phyloP scores from a whole-genome alignment of 2,797 vertebrate genomes.

The Trematocara caparti region DNA sequence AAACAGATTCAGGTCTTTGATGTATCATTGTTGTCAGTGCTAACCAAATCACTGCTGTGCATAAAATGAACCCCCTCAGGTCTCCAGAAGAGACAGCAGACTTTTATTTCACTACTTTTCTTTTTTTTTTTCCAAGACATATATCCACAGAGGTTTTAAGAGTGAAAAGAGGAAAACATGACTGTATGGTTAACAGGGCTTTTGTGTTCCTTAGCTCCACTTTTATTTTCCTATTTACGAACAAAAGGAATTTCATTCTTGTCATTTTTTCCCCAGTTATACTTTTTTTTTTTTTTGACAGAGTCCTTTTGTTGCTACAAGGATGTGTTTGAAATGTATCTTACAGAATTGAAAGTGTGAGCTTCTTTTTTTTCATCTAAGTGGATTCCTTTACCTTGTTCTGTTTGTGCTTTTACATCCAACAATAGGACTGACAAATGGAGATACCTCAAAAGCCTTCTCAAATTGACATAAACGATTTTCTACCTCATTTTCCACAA shows the following conservation, averaged over 20 bases:
- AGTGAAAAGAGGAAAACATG: conserved; percentile 31
- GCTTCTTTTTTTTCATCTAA: neutral
- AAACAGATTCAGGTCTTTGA: conserved; percentile 70
- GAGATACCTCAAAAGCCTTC: conserved; percentile 34
- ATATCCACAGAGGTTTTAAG: conserved; percentile 49
- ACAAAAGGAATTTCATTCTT: conserved; percentile 42
- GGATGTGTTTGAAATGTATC: conserved; percentile 49
- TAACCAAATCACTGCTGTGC: conserved; percentile 67
- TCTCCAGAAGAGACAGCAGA: conserved; percentile 42
- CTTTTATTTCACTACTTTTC: conserved; percentile 36
- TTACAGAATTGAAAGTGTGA: conserved; percentile 11
- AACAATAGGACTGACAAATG: conserved; percentile 40
- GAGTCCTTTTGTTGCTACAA: conserved; percentile 36
- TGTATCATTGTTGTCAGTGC: conserved; percentile 71
- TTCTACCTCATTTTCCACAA: conserved; percentile 30
- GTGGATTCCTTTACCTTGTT: conserved; percentile 19
- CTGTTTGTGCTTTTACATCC: conserved; percentile 17
- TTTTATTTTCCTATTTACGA: conserved; percentile 34
- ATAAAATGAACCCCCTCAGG: conserved; percentile 61
- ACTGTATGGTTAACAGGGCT: conserved; percentile 33
- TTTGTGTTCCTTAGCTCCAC: conserved; percentile 35
- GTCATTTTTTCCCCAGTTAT: conserved; percentile 19
- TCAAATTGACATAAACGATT: conserved; percentile 37
- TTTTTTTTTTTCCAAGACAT: conserved; percentile 16
- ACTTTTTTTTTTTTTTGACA: conserved; percentile 11